phyloP scores from a whole-genome alignment of 2,797 vertebrate species.

The Helarctos malayanus region DNA sequence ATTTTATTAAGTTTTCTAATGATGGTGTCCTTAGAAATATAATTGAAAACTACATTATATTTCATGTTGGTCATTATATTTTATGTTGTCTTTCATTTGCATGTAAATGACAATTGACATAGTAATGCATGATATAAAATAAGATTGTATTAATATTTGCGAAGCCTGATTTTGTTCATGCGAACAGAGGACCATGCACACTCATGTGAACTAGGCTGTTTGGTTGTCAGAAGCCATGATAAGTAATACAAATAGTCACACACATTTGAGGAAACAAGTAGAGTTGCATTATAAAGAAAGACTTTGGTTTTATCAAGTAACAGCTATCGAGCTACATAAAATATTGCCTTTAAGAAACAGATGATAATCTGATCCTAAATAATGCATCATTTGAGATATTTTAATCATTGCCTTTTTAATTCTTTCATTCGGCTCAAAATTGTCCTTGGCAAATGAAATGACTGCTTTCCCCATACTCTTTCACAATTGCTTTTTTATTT shows the following conservation, averaged over 20 bases:
- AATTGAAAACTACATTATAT: neutral
- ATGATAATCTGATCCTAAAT: neutral
- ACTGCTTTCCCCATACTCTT: neutral
- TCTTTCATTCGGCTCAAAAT: neutral
- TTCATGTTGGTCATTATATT: neutral
- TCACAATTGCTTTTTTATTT: neutral
- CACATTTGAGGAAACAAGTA: neutral
- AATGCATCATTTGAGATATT: neutral
- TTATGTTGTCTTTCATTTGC: conserved; percentile 50
- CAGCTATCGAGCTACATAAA: neutral
- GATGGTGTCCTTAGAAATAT: neutral
- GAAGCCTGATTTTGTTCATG: neutral
- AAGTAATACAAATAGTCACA: neutral
- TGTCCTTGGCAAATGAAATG: neutral
- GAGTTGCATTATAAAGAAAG: neutral
- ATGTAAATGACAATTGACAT: conserved; percentile 9
- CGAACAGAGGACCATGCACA: neutral
- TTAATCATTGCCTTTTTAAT: neutral
- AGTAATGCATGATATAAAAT: neutral
- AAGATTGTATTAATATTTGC: neutral
- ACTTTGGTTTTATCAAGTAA: neutral
- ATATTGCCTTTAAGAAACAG: conserved; percentile 1
- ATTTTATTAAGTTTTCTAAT: conserved; percentile 57
- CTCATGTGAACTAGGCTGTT: neutral
- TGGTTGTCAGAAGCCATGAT: neutral